Conservation (phyloP, 2,888 invertebrate species). For the Andricus quercusramuli region DNA sequence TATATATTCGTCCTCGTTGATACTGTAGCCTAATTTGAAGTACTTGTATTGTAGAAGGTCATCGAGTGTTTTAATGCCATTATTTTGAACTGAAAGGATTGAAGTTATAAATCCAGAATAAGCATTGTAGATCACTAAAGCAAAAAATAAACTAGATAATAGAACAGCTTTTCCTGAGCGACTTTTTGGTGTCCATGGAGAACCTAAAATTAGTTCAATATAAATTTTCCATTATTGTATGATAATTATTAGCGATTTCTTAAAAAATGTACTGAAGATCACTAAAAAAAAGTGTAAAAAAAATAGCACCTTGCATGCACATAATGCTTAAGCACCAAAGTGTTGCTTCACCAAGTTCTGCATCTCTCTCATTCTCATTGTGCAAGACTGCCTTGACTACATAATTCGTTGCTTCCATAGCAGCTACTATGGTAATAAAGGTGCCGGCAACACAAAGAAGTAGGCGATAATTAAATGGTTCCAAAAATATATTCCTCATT, state of each 20-base stretch:
- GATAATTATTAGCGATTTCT: background rate
- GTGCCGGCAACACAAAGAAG: constrained; percentile 81
- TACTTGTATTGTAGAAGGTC: constrained; percentile 81
- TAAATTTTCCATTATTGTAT: background rate
- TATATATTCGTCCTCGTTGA: constrained; percentile 83
- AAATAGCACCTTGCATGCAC: constrained; percentile 82
- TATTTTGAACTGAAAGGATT: constrained; percentile 82
- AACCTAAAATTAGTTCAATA: constrained; percentile 77
- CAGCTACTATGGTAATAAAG: constrained; percentile 79
- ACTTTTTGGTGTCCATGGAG: constrained; percentile 81
- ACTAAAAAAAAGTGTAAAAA: background rate
- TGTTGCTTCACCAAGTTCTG: constrained; percentile 80
- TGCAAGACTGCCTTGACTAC: constrained; percentile 67
- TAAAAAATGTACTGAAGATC: background rate
- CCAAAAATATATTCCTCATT: constrained; percentile 83
- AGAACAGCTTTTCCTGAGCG: constrained; percentile 82
- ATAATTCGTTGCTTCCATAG: constrained; percentile 80
- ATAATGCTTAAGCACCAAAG: constrained; percentile 84
- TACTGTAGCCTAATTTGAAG: constrained; percentile 83
- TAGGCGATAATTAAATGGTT: constrained; percentile 82
- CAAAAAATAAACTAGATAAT: constrained; percentile 82
- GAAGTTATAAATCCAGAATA: constrained; percentile 86
- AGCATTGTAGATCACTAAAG: constrained; percentile 83
- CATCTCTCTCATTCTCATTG: constrained; percentile 71
- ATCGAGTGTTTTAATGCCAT: constrained; percentile 80